These are phyloP conservation scores for Periphyllus acericola DNA, from an alignment of 2,888 invertebrate genomes.

Conservation along the genomic window DNA sequence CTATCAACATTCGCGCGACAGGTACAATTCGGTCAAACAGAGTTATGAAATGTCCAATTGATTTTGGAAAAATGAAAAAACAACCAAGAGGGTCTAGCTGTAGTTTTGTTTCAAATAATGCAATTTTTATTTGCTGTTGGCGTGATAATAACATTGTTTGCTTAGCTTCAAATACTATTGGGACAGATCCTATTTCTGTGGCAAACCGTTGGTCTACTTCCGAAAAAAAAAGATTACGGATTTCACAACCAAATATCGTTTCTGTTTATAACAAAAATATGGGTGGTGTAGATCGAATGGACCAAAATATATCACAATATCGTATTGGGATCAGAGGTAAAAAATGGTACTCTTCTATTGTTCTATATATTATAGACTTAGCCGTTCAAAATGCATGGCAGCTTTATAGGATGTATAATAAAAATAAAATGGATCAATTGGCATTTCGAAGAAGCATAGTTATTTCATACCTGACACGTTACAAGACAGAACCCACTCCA, in stretches of 20 bases:
- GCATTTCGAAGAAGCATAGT: conserved; percentile 35
- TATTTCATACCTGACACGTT: conserved; percentile 21
- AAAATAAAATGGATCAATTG: conserved; percentile 26
- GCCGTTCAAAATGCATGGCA: conserved; percentile 10
- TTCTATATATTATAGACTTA: conserved; percentile 28
- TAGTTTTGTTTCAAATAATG: conserved; percentile 29
- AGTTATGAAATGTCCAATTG: conserved; percentile 30
- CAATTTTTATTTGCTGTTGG: conserved; percentile 12
- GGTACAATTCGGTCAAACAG: conserved; percentile 50
- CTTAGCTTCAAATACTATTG: conserved; percentile 22
- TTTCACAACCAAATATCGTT: conserved; percentile 23
- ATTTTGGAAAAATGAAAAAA: conserved; percentile 19
- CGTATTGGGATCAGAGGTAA: conserved; percentile 12
- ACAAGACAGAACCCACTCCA: too few relatives aligned
- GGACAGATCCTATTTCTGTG: conserved; percentile 12
- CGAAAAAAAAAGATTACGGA: conserved; percentile 11
- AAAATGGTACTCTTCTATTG: conserved; percentile 31
- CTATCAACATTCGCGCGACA: conserved; percentile 38
- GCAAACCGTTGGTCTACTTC: conserved; percentile 4
- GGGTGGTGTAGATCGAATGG: conserved; percentile 2
- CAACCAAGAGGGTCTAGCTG: conserved; percentile 18
- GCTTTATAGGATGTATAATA: conserved; percentile 14
- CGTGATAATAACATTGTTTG: conserved; percentile 25
- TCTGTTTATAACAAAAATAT: conserved; percentile 26
- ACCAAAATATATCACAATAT: conserved; percentile 20